Evolutionary conservation across 2,797 vertebrate species (phyloP).

Genomic region (Parauchenoglanis punctatus): DNA sequence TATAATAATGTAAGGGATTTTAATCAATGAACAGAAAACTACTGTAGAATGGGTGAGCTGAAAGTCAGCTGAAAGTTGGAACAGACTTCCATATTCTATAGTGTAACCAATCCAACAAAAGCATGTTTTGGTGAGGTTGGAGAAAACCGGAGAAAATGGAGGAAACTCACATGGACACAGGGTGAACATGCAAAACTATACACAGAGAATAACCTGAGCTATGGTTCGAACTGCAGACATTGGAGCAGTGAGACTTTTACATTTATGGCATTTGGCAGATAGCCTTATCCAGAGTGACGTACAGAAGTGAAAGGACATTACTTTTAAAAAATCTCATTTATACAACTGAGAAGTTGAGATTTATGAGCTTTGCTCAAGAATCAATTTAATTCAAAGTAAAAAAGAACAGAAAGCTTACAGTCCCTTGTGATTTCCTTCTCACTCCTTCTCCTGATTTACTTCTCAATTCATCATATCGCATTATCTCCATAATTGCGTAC

Average conservation of each 20-base stretch:
- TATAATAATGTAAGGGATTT: not conserved
- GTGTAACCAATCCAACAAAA: not conserved
- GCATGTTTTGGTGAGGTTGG: not conserved
- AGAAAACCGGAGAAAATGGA: not conserved
- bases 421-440: not conserved
- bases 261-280: not conserved
- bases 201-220: not conserved
- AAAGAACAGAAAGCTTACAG: not conserved
- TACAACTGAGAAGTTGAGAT: not conserved
- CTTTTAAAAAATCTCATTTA: not conserved
- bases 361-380: not conserved
- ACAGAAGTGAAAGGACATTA: not conserved
- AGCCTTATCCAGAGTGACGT: not conserved
- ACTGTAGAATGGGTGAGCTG: not conserved
- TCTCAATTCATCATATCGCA: not conserved
- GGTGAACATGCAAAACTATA: not conserved
- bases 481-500: not conserved
- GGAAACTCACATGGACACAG: not conserved
- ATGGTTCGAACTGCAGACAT: not conserved
- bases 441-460: not conserved
- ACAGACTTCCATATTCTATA: not conserved
- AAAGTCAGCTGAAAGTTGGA: not conserved
- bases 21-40: not conserved
- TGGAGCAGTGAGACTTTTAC: not conserved
- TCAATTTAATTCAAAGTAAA: not conserved